Conservation (phyloP, 2,113 vertebrate genomes). For the Carassius auratus region DNA sequence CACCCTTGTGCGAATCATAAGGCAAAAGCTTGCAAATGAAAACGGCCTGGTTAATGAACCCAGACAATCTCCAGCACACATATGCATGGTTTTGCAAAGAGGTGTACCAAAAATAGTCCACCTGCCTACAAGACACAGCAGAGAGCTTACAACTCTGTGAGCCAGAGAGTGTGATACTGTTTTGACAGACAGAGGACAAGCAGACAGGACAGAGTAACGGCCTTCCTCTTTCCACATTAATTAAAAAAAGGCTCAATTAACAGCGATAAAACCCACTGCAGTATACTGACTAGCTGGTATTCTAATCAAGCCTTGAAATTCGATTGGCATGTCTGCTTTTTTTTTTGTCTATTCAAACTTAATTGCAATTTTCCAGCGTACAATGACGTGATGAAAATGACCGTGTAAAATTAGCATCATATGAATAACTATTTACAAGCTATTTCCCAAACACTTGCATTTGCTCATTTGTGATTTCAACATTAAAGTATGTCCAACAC, state of each 20-base stretch:
- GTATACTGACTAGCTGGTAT: conserved; percentile 66
- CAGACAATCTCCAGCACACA: conserved; percentile 63
- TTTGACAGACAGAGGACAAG: conserved; percentile 74
- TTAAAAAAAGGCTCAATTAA: conserved; percentile 84
- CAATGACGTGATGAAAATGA: conserved; percentile 78
- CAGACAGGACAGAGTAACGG: conserved; percentile 74
- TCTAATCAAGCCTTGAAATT: conserved; percentile 65
- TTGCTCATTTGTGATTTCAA: conserved; percentile 67
- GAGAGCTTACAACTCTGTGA: conserved; percentile 61
- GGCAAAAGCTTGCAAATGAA: conserved; percentile 73
- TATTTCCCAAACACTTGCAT: conserved; percentile 61
- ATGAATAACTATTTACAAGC: conserved; percentile 72
- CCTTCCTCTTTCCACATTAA: conserved; percentile 79
- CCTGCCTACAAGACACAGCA: conserved; percentile 68
- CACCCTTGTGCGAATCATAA: conserved; percentile 70
- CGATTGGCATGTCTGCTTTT: conserved; percentile 71
- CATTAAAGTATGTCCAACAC: conserved; percentile 51
- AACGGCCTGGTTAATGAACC: conserved; percentile 71
- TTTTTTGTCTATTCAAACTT: conserved; percentile 79
- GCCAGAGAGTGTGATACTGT: conserved; percentile 72
- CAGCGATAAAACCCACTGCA: conserved; percentile 77
- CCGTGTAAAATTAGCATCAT: conserved; percentile 72
- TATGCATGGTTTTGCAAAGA: conserved; percentile 59
- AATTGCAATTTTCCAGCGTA: conserved; percentile 81
- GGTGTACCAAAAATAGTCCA: conserved; percentile 70